phyloP scores from a whole-genome alignment of 2,888 invertebrate genomes.

The Actias luna region DNA sequence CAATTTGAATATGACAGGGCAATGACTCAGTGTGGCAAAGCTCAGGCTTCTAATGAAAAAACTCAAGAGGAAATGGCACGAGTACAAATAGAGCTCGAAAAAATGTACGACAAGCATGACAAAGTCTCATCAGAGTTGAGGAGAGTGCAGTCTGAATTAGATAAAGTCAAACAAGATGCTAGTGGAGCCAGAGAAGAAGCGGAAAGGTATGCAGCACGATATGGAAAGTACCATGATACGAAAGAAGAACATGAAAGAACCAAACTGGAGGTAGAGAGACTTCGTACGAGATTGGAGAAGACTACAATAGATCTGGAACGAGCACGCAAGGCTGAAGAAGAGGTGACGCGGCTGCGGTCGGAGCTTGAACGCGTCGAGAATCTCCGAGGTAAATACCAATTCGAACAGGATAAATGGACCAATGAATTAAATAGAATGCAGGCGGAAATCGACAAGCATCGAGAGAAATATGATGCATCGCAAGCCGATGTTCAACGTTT shows the following conservation, averaged over 20 bases:
- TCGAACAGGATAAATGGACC: conserved; percentile 80
- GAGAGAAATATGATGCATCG: conserved; percentile 88
- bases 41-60: conserved; percentile 92
- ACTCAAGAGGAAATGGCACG: conserved; percentile 94
- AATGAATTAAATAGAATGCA: conserved; percentile 89
- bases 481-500: conserved; percentile 88
- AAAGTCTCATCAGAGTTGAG: conserved; percentile 91
- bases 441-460: conserved; percentile 86
- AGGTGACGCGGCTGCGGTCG: conserved; percentile 84
- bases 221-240: conserved; percentile 88
- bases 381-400: conserved; percentile 84
- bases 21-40: conserved; percentile 92
- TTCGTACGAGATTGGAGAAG: conserved; percentile 90
- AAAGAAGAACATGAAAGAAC: conserved; percentile 90
- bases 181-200: conserved; percentile 91
- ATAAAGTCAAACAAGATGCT: conserved; percentile 85
- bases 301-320: conserved; percentile 90
- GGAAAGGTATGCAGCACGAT: conserved; percentile 86
- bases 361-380: conserved; percentile 89
- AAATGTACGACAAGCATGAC: conserved; percentile 95
- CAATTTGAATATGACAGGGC: conserved; percentile 93
- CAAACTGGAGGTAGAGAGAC: conserved; percentile 90
- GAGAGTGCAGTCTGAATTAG: conserved; percentile 89
- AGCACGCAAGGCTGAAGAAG: conserved; percentile 86
- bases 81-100: conserved; percentile 93